phyloP scores from a whole-genome alignment of 2,888 invertebrate species.

The Zele albiditarsus region DNA sequence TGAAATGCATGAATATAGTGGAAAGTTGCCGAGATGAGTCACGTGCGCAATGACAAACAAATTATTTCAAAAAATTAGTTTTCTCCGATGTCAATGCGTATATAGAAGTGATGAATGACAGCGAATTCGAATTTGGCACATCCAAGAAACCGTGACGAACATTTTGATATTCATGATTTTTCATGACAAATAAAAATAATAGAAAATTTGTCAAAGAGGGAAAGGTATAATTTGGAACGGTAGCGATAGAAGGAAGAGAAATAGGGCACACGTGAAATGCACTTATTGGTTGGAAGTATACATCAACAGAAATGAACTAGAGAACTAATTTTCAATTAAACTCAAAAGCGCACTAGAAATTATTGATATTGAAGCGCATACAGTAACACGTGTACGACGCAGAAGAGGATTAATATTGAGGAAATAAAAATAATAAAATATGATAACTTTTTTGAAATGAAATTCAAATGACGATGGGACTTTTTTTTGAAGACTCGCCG shows the following conservation, averaged over 20 bases:
- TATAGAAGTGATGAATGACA: background rate
- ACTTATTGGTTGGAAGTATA: background rate
- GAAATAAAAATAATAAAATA: background rate
- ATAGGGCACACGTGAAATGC: background rate
- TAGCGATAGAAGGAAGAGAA: no score
- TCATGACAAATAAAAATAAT: no score
- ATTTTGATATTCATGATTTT: background rate
- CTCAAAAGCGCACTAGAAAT: background rate
- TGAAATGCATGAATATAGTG: slow-evolving; percentile 11
- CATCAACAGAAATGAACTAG: background rate
- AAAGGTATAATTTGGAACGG: no score
- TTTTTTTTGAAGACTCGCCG: background rate
- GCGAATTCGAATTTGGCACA: background rate
- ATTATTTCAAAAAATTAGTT: slow-evolving; percentile 5
- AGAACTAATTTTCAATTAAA: background rate
- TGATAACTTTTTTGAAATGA: background rate
- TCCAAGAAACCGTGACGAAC: background rate
- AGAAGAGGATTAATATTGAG: background rate
- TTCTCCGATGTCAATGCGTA: background rate
- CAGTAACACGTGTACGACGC: background rate
- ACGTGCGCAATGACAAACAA: background rate
- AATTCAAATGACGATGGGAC: background rate
- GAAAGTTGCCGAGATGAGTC: slow-evolving; percentile 28
- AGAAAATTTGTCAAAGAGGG: no score
- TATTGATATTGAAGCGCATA: background rate